Base-by-base conservation (phyloP, 35 echinoderm and acorn worm species). In the Ophioderma brevispina region DNA sequence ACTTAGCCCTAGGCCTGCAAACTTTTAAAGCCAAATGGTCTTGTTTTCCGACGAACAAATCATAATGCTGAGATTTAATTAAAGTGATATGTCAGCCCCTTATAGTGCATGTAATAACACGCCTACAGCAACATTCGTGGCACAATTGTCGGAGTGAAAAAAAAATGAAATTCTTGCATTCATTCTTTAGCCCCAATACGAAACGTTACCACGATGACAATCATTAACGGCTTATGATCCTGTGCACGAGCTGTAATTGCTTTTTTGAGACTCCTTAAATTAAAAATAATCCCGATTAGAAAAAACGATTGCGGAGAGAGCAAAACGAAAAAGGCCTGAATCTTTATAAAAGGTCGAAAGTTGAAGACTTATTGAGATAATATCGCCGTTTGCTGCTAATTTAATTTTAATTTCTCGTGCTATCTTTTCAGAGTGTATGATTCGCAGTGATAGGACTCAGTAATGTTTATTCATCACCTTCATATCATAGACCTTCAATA, bases 91-190 rank as follows among this genome's bases (percentile, higher is more conserved):
- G 59, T 70, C 59, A 70, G 59, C 2, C 59, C 23, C 28, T 70
- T 70, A 70, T 70, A 25, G 59, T 25, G 59, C 59, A 30, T 70
- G 59, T 70, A 70, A 70, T 70, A 70, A 70, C 59, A 70, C 59
- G 59, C 59, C 59, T 2, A 1, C 2, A 70, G 59, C 59, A 70
- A 8, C 5, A 70, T 70, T 25, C 59, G 59, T 70, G 59, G 59
- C 59, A 70, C 59, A 70, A 70, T 70, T 70, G 59, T 70, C n/a
- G 59, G 59, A 70, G n/a, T 70, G n/a, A 70, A n/a, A n/a, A 70
- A 25, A 70, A 70, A 70, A 70, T 70, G 59, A 70, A 70, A 70
- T 70, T 70, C 59, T 70, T 70, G 59, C 59, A 15, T 70, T 70
- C n/a, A 15, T 70, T 70, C 59, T 70, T 70, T 70, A 13, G 59